A percentile compares a stretch with the other conserved stretches of the same genome.
Evolutionary conservation across 2,888 invertebrate species (phyloP).

Genomic region (Myopa tessellatipennis): DNA sequence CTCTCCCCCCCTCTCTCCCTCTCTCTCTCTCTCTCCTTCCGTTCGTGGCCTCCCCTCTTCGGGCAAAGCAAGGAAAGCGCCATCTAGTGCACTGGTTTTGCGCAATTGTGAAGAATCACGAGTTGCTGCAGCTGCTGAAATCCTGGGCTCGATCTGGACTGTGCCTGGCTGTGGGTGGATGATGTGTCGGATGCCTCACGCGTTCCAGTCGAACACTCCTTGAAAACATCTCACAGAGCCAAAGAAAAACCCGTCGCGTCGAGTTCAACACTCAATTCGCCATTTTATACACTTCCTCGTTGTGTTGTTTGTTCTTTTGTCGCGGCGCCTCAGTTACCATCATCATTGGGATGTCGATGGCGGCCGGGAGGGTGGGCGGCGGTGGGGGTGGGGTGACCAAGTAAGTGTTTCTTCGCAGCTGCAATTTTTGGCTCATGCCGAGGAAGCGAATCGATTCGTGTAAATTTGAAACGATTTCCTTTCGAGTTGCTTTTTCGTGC

Average conservation of each 20-base stretch:
- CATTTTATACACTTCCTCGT: background rate
- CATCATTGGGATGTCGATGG: background rate
- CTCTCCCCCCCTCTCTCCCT: background rate
- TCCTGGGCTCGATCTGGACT: background rate
- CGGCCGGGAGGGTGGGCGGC: background rate
- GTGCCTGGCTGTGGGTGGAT: too few relatives aligned
- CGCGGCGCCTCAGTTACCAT: background rate
- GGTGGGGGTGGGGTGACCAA: background rate
- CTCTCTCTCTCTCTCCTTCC: background rate
- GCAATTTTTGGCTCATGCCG: constrained; percentile 1
- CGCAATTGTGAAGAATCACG: background rate
- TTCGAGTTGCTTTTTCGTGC: constrained; percentile 25
- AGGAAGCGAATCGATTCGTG: constrained; percentile 33
- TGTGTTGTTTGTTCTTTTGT: background rate
- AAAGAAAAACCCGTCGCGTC: constrained; percentile 6
- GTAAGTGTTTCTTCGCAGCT: background rate
- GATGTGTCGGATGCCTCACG: background rate
- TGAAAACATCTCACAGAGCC: background rate
- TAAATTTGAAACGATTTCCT: constrained; percentile 45
- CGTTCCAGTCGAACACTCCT: background rate
- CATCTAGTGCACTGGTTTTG: background rate
- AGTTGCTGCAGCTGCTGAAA: background rate
- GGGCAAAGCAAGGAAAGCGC: too few relatives aligned
- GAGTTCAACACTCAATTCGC: constrained; percentile 27
- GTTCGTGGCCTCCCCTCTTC: too few relatives aligned